A percentile compares a stretch with the other conserved stretches of the same genome.
Evolutionary conservation across 2,113 vertebrate species (phyloP).

Genomic region (Pygoscelis adeliae): DNA sequence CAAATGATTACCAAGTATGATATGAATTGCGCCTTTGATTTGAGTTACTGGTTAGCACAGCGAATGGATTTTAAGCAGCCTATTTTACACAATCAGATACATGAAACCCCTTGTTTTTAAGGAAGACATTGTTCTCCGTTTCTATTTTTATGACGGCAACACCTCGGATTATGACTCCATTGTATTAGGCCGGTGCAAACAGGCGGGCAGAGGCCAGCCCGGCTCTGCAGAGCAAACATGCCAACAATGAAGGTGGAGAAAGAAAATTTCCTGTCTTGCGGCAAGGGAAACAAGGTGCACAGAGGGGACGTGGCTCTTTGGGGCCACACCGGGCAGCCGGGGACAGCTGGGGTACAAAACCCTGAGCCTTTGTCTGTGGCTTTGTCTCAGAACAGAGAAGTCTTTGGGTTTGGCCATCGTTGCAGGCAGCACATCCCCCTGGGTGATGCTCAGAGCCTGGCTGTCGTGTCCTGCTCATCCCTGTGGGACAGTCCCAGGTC

Average conservation of each 20-base stretch:
- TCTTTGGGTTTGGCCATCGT: not conserved
- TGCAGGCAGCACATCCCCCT: not conserved
- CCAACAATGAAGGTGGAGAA: constrained; percentile 35
- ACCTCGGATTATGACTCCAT: not conserved
- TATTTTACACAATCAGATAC: constrained; percentile 1
- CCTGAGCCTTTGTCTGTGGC: not conserved
- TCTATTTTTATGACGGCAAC: constrained; percentile 16
- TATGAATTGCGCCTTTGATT: constrained; percentile 23
- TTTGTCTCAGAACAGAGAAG: not conserved
- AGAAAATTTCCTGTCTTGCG: not conserved
- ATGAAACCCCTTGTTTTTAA: constrained; percentile 12
- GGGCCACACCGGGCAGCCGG: rapidly evolving
- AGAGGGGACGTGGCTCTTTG: rapidly evolving
- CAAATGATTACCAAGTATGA: not conserved
- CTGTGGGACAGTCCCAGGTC: not conserved
- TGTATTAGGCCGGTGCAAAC: not conserved
- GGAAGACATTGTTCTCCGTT: not conserved
- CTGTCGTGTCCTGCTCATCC: not conserved
- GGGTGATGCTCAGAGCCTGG: not conserved
- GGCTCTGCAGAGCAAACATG: not conserved
- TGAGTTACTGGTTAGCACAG: not conserved
- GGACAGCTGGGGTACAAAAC: not conserved
- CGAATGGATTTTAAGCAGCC: not conserved
- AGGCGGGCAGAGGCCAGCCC: not conserved
- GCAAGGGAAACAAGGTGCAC: not conserved